Base-by-base conservation (phyloP, 2,113 vertebrate genomes). In the Oostethus manadensis region DNA sequence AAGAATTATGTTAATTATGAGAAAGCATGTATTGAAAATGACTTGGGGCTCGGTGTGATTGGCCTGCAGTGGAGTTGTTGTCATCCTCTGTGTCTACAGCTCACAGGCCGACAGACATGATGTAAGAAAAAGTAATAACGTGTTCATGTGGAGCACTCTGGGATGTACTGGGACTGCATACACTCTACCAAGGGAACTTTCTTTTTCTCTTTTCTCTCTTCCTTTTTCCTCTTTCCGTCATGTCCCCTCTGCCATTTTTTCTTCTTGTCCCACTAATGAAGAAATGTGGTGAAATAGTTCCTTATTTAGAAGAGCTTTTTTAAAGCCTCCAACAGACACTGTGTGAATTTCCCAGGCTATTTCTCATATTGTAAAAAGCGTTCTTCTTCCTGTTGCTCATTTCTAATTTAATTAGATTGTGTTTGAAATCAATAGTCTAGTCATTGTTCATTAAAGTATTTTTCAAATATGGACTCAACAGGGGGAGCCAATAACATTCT, bases 401-500 rank as follows among this genome's bases (percentile, higher is more conserved):
- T 60, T 59, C 48, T 58, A 47, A 66, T 45, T 44, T 22, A 20
- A 40, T 23, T 51, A 58, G 54, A 77, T 44, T 35, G 42, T 40
- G 45, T 20, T 23, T n/a, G 9, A 26, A 55, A 70, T 67, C 59
- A 74, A 62, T 5, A 11, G 3, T 42, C 3, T 42, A 8, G 35
- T 38, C 2, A 10, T 38, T 38, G 35, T 38, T 38, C 14, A 42
- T 42, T 2, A 42, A 14, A 14, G 11, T 42, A 42, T 42, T 46
- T 21, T 5, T 33, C 79, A 18, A 73, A 51, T 62, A 59, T 75
- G 50, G 48, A 43, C 57, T 74, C 14, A 50, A 66, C 80, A 99
- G 96, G 96, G 97, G 49, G 95, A 99, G 64, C 95, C 94, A 43
- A 85, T 99, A 81, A 92, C 88, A 3, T 99, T 99, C 87, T 98